A percentile compares a stretch with the other conserved stretches of the same genome.
Conservation (phyloP, 2,113 vertebrate species). For the Holacanthus passer region DNA sequence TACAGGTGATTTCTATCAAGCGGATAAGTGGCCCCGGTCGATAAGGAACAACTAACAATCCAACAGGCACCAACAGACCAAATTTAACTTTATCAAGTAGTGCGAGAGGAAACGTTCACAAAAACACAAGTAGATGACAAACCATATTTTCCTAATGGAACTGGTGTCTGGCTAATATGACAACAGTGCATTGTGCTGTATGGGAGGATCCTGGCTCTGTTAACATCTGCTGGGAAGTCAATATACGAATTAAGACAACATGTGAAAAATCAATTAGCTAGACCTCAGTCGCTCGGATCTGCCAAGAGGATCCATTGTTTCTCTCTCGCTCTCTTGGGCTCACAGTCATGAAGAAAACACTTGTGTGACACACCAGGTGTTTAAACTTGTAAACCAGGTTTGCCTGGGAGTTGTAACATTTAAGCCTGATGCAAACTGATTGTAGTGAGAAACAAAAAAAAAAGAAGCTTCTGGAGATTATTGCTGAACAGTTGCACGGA, state of each 20-base stretch:
- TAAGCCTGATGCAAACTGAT: not conserved
- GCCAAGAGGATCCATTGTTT: not conserved
- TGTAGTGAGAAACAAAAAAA: conserved; percentile 31
- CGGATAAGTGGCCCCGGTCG: conserved; percentile 28
- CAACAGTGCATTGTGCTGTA: not conserved
- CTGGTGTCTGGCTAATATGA: not conserved
- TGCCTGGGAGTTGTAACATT: not conserved
- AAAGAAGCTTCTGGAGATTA: conserved; percentile 29
- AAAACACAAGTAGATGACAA: not conserved
- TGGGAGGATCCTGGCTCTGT: not conserved
- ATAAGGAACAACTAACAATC: conserved; percentile 37
- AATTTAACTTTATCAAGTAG: not conserved
- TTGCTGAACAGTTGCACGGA: conserved; percentile 2
- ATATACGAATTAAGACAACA: conserved; percentile 9
- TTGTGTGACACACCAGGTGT: not conserved
- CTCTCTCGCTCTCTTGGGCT: not conserved
- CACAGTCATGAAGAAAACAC: not conserved
- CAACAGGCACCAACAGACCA: conserved; percentile 4
- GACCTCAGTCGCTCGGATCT: not conserved
- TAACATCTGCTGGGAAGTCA: not conserved
- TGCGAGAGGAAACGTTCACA: not conserved
- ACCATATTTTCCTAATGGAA: not conserved
- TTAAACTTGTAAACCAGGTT: not conserved
- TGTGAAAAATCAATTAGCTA: not conserved
- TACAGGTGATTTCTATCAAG: conserved; percentile 66